Base-by-base conservation (phyloP, 2,797 vertebrate species). In the Loris lydekkerianus region DNA sequence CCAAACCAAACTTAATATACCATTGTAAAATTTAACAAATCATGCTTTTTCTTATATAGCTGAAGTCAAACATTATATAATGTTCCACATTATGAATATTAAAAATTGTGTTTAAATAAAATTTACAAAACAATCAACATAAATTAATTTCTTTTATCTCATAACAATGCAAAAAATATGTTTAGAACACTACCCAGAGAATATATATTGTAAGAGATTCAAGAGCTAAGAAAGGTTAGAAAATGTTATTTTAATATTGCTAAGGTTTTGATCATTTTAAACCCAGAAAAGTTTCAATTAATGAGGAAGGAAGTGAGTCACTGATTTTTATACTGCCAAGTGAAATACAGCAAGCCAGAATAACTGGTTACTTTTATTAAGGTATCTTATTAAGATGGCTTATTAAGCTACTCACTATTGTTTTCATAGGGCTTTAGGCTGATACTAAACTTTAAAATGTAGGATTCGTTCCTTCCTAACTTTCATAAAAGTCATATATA, bases 401-500 rank as follows among this genome's bases (percentile, higher is more conserved):
- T 96, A 98, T 96, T 97, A 98, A 96, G 94, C 96, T 97, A 96
- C 94, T 97, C 95, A 87, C 91, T 92, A 61, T 84, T 97, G 97
- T 97, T 98, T 98, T 98, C 97, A 93, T 17, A 98, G 77, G 96
- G 96, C 91, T 97, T 97, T 97, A 97, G 89, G 63, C 34, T 94
- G 94, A 97, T 95, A 97, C 97, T 97, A 97, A 97, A 98, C 91
- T 97, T 97, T 97, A 97, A 98, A 97, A 97, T 95, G 96, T 95
- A 97, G 97, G 96, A 97, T 97, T 97, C 97, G 72, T 96, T 90
- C 46, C 91, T 97, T 97, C 95, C 93, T 96, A 97, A 97, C 96
- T 97, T 98, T 97, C 96, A 97, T 97, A 96, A 97, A 97, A 97
- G 97, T 95, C 96, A 96, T 97, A 97, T 97, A 97, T 97, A 97